These are phyloP conservation scores for Catocala fraxini DNA, from an alignment of 2,888 invertebrate genomes.

Conservation along the genomic window DNA sequence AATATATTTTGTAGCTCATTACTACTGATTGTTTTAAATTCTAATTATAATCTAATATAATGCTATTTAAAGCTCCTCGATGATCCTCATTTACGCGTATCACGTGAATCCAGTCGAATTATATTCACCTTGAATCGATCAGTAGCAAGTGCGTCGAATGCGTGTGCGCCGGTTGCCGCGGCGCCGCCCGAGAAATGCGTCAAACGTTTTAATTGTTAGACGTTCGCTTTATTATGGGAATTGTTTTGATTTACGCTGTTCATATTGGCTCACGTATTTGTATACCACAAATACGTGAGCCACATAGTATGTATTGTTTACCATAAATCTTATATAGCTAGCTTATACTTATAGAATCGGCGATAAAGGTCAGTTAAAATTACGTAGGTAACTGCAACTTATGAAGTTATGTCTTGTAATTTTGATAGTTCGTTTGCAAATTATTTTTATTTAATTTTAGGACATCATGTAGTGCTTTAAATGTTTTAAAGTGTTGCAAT, in stretches of 20 bases:
- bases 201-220: constrained; percentile 48
- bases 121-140: constrained; percentile 62
- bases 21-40: too few relatives aligned
- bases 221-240: constrained; percentile 19
- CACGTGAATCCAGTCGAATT: constrained; percentile 56
- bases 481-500: too few relatives aligned
- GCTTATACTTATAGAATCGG: too few relatives aligned
- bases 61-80: background rate
- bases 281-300: background rate
- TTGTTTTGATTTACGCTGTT: constrained; percentile 35
- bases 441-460: too few relatives aligned
- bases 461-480: too few relatives aligned
- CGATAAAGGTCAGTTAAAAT: too few relatives aligned
- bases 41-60: too few relatives aligned
- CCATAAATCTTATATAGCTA: too few relatives aligned
- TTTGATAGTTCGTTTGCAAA: too few relatives aligned
- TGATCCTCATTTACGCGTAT: constrained; percentile 10
- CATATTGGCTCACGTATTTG: constrained; percentile 6
- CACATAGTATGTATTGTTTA: background rate
- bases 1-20: too few relatives aligned
- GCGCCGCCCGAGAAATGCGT: constrained; percentile 35
- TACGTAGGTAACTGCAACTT: too few relatives aligned
- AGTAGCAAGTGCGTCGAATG: constrained; percentile 30
- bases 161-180: constrained; percentile 17
- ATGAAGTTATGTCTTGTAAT: too few relatives aligned